Conservation (phyloP, 1,140 invertebrate genomes). For the Macrobrachium rosenbergii region DNA sequence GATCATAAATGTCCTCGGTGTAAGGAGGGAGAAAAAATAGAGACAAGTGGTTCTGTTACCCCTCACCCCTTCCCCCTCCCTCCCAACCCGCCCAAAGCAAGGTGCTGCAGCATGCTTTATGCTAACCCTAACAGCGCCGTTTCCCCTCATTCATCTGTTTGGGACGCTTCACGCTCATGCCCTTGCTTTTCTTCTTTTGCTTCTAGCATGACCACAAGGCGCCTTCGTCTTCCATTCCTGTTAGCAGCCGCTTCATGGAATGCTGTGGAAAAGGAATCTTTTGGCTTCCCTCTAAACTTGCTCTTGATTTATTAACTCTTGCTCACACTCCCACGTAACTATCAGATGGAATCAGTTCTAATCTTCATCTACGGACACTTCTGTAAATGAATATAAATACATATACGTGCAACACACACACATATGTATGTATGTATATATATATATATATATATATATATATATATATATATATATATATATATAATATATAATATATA, state of each 20-base stretch:
- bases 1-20: too few relatives aligned
- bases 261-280: too few relatives aligned
- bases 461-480: too few relatives aligned
- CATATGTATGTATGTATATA: slow-evolving; percentile 1
- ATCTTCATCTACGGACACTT: not conserved
- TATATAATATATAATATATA: too few relatives aligned
- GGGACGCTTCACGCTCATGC: not conserved
- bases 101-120: not conserved
- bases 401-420: not conserved
- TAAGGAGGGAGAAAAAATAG: not conserved
- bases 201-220: too few relatives aligned
- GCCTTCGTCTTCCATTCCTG: too few relatives aligned
- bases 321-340: not conserved
- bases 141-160: not conserved
- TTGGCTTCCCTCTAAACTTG: too few relatives aligned
- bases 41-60: not conserved
- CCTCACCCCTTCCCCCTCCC: not conserved
- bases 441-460: slow-evolving; percentile 28
- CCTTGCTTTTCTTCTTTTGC: too few relatives aligned
- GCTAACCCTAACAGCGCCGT: not conserved
- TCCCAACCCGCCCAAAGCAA: not conserved
- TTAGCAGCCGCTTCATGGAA: not conserved
- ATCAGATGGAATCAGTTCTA: not conserved
- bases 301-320: not conserved
- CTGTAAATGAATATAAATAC: not conserved